These are phyloP conservation scores for Aromia moschata DNA, from an alignment of 2,888 invertebrate genomes.

Conservation along the genomic window DNA sequence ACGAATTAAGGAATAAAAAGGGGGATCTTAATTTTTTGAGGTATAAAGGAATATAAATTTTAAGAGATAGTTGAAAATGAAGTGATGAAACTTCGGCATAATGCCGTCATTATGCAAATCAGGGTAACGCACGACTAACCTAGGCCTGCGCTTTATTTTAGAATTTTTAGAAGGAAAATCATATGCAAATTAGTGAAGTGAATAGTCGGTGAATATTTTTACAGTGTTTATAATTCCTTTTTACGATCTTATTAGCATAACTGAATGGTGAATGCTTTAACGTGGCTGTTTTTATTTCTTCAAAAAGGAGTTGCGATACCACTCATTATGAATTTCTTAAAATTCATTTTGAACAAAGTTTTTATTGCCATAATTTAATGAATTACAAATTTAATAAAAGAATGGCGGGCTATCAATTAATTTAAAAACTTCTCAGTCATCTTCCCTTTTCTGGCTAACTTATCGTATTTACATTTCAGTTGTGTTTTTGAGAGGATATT, in stretches of 20 bases:
- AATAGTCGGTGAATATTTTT: constrained; percentile 63
- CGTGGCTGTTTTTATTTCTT: constrained; percentile 49
- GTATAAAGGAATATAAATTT: constrained; percentile 37
- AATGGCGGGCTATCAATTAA: constrained; percentile 43
- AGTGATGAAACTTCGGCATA: constrained; percentile 41
- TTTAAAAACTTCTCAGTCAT: constrained; percentile 36
- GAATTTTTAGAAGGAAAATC: constrained; percentile 58
- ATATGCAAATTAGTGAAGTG: constrained; percentile 62
- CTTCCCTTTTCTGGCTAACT: constrained; percentile 38
- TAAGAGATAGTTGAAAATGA: constrained; percentile 44
- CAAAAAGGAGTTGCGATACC: constrained; percentile 44
- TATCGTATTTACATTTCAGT: constrained; percentile 44
- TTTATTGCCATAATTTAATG: constrained; percentile 51
- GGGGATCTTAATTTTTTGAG: constrained; percentile 39
- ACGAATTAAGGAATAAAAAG: constrained; percentile 44
- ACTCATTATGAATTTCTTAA: constrained; percentile 53
- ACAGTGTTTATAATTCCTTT: constrained; percentile 64
- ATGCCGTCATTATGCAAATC: constrained; percentile 60
- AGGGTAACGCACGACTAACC: constrained; percentile 57
- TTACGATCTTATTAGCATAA: constrained; percentile 62
- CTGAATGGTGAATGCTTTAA: constrained; percentile 55
- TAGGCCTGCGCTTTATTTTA: constrained; percentile 54
- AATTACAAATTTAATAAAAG: constrained; percentile 50
- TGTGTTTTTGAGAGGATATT: no score
- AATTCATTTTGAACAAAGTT: constrained; percentile 48